Conservation (phyloP, 2,888 invertebrate genomes). For the Spodoptera picta region DNA sequence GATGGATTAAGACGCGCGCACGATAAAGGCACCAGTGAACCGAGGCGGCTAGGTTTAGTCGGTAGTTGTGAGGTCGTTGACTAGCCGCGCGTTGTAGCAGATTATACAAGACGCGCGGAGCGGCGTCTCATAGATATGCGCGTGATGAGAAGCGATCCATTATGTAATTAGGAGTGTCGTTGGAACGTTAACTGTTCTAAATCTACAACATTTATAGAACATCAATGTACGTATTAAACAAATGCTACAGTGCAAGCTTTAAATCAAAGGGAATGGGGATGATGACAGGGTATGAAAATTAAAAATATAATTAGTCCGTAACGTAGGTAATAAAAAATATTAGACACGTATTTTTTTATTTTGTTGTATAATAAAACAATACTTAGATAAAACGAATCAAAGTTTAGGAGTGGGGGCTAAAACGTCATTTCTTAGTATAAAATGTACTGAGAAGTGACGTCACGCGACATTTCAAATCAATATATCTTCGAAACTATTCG, state of each 20-base stretch:
- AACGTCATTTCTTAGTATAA: too few relatives aligned
- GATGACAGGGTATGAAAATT: too few relatives aligned
- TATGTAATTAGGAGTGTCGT: slow-evolving; percentile 27
- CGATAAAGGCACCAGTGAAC: slow-evolving; percentile 37
- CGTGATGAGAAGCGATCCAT: slow-evolving; percentile 19
- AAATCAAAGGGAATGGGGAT: background rate
- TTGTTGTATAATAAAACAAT: too few relatives aligned
- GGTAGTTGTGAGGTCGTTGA: slow-evolving; percentile 30
- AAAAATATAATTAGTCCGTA: too few relatives aligned
- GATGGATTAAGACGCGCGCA: slow-evolving; percentile 43
- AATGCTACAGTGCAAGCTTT: background rate
- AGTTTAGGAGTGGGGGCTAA: too few relatives aligned
- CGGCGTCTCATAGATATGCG: slow-evolving; percentile 6
- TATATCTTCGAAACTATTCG: too few relatives aligned
- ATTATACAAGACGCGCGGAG: background rate
- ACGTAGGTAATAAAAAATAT: too few relatives aligned
- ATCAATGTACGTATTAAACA: background rate
- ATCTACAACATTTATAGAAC: slow-evolving; percentile 1
- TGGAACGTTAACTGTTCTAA: slow-evolving; percentile 10
- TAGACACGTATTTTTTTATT: too few relatives aligned
- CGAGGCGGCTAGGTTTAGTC: slow-evolving; percentile 15
- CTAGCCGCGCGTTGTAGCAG: slow-evolving; percentile 12
- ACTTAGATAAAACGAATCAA: too few relatives aligned
- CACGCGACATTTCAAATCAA: too few relatives aligned
- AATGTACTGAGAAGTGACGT: too few relatives aligned